Percentiles rank a stretch among this genome's conserved stretches.
phyloP scores from a whole-genome alignment of 2,797 vertebrate genomes.

The Echiichthys vipera region DNA sequence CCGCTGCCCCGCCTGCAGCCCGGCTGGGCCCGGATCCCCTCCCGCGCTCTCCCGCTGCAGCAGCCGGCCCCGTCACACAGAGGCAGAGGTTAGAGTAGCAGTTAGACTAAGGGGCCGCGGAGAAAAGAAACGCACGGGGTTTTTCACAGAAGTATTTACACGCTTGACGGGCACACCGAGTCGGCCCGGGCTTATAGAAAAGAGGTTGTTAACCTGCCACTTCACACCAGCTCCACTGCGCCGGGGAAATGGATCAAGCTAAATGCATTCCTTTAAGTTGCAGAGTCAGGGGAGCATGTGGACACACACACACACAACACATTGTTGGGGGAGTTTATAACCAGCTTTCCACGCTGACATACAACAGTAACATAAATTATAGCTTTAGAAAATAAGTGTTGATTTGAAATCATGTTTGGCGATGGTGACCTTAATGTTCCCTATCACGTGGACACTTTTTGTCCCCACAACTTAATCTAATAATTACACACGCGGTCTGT shows the following conservation, averaged over 20 bases:
- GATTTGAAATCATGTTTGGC: background rate
- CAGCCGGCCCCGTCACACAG: constrained; percentile 79
- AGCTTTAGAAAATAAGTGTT: background rate
- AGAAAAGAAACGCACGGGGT: constrained; percentile 79
- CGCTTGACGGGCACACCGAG: constrained; percentile 89
- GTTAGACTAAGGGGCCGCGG: constrained; percentile 80
- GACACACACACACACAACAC: constrained; percentile 8
- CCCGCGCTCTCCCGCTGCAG: constrained; percentile 84
- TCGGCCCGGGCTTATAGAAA: constrained; percentile 73
- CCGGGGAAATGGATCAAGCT: constrained; percentile 77
- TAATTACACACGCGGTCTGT: no score
- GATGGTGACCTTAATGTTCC: background rate
- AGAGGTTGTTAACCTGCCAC: constrained; percentile 90
- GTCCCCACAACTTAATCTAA: no score
- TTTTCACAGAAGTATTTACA: constrained; percentile 86
- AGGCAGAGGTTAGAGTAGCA: constrained; percentile 90
- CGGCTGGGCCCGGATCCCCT: constrained; percentile 82
- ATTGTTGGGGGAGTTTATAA: background rate
- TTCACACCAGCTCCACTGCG: constrained; percentile 86
- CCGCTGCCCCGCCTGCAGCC: constrained; percentile 82
- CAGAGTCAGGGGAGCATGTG: constrained; percentile 56
- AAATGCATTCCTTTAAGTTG: constrained; percentile 85
- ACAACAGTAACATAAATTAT: background rate
- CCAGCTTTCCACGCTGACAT: background rate
- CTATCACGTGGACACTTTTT: no score